phyloP scores from a whole-genome alignment of 2,797 vertebrate genomes.

The Pogoniulus pusillus region DNA sequence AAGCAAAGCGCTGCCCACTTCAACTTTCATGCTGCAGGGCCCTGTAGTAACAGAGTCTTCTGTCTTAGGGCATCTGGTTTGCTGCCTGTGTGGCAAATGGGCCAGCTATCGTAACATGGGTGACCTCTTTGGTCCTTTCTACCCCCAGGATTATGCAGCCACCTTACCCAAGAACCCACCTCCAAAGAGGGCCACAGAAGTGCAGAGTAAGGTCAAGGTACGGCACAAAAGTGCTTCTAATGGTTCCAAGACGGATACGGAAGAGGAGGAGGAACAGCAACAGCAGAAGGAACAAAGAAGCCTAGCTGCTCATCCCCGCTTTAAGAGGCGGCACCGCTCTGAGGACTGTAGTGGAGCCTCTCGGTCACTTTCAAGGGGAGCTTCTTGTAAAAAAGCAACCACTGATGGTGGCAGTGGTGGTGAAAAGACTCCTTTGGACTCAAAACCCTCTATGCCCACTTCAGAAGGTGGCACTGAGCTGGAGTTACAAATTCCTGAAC shows the following conservation, averaged over 20 bases:
- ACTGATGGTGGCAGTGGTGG: slow-evolving; percentile 71
- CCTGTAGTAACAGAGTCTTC: slow-evolving; percentile 91
- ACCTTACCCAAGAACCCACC: slow-evolving; percentile 95
- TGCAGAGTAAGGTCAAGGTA: slow-evolving; percentile 82
- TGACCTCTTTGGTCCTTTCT: slow-evolving; percentile 97
- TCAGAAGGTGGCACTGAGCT: slow-evolving; percentile 85
- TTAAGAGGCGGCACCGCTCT: slow-evolving; percentile 95
- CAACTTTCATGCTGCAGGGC: slow-evolving; percentile 91
- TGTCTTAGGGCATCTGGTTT: slow-evolving; percentile 91
- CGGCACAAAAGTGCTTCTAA: slow-evolving; percentile 83
- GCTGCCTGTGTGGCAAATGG: slow-evolving; percentile 98
- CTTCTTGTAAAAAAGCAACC: slow-evolving; percentile 89
- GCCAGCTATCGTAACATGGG: slow-evolving; percentile 98
- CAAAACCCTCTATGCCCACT: slow-evolving; percentile 74
- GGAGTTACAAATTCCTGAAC: slow-evolving; percentile 92
- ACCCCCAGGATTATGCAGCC: slow-evolving; percentile 93
- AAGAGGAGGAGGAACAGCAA: slow-evolving; percentile 79
- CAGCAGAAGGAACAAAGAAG: slow-evolving; percentile 83
- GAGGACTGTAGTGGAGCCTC: slow-evolving; percentile 88
- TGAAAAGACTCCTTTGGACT: slow-evolving; percentile 80
- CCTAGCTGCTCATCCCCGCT: slow-evolving; percentile 93
- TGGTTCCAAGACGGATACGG: slow-evolving; percentile 80
- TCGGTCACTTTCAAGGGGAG: slow-evolving; percentile 84
- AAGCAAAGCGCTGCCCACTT: slow-evolving; percentile 91
- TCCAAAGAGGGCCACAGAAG: slow-evolving; percentile 81